Evolutionary conservation across 2,113 vertebrate genomes (phyloP).

Genomic region (Odontophorus gujanensis): DNA sequence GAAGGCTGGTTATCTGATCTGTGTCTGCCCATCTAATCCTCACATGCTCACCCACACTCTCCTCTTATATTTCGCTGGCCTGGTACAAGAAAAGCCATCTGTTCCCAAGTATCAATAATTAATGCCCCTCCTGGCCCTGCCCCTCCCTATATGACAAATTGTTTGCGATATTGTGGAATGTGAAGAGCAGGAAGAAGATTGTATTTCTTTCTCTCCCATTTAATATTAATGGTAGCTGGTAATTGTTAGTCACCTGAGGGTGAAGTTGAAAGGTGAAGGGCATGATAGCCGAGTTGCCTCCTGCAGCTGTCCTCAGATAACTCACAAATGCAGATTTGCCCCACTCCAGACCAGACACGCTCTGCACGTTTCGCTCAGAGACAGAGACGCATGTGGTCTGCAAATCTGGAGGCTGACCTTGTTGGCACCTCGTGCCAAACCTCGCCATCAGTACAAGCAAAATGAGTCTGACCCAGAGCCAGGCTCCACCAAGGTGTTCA

Average conservation of each 20-base stretch:
- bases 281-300: not conserved
- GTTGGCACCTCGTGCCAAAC: not conserved
- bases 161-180: constrained; percentile 67
- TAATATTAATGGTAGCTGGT: constrained; percentile 70
- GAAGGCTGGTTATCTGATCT: constrained; percentile 30
- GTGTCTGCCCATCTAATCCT: constrained; percentile 34
- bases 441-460: not conserved
- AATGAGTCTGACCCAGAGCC: not conserved
- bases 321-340: not conserved
- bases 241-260: constrained; percentile 63
- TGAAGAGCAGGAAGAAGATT: constrained; percentile 60
- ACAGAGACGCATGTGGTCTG: not conserved
- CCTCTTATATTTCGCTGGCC: constrained; percentile 47
- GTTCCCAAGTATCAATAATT: constrained; percentile 68
- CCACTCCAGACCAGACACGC: not conserved
- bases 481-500: not conserved
- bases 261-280: constrained; percentile 62
- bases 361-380: not conserved
- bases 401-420: not conserved
- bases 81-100: constrained; percentile 67
- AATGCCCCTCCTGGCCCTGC: constrained; percentile 39
- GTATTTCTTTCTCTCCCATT: constrained; percentile 58
- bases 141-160: constrained; percentile 65
- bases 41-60: constrained; percentile 37
- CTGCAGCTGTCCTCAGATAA: not conserved